Evolutionary conservation across 1,140 invertebrate species (phyloP), one percentile per base, ranked within the genome.

Genomic region (Rhagoletis pomonella): DNA sequence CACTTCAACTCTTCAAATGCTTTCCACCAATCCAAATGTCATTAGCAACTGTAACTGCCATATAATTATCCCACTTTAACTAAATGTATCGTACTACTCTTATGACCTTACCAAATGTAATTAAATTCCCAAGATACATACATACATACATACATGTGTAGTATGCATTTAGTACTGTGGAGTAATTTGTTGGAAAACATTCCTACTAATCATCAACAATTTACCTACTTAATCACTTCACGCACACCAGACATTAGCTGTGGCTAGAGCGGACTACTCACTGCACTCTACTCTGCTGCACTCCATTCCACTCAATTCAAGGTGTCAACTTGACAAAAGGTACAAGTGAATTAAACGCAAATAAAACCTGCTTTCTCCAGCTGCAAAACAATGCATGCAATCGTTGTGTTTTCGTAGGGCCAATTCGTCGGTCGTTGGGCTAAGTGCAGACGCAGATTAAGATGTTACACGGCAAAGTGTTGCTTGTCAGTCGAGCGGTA

Each of bases 381-480:
- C 73, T 81, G 73, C 73, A 81, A 81, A 81, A 58, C n/a, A 50
- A 3, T 29, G 29, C 29, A 29, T 29, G 29, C 29, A 29, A 29
- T 29, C 29, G 29, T 81, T 39, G 39, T 44, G 50, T 55, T 58
- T 81, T 81, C 73, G 47, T 81, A 81, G 73, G 47, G 47, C n/a
- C 73, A 81, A 81, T 81, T 81, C 0, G 29, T 29, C 29, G 47
- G 44, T 81, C 19, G 73, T 81, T 81, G 73, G 73, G n/a, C 50
- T 10, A 55, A 58, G 47, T 55, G 73, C 44, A 81, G 47, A 81
- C 73, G 42, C 50, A 55, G 81, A 88, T 88, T 88, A 86, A 88
- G 67, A 88, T 86, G 87, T 88, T 88, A 86, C 59, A 59, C 65
- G 85, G 85, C 64, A 88, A 86, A 88, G 85, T 88, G 87, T 88